Evolutionary conservation across 2,797 vertebrate genomes (phyloP), one percentile per base, ranked within the genome.

Genomic region (Lates japonicus): DNA sequence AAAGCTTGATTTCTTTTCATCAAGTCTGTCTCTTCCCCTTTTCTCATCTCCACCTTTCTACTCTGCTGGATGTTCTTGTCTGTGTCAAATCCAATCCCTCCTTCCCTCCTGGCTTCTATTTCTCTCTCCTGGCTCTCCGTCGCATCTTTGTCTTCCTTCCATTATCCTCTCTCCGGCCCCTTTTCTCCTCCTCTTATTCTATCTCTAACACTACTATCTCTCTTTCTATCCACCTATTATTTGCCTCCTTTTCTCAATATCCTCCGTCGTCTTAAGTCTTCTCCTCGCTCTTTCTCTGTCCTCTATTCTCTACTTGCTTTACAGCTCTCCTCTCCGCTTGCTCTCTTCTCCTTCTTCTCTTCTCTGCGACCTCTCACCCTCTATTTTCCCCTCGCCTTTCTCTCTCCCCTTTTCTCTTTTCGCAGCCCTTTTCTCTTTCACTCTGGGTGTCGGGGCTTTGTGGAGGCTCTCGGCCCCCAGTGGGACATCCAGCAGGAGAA

Each of bases 1-100:
- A 86, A 73, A 87, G 81, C 83, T 91, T 87, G 84, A 92, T 91
- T 92, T 92, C 89, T 90, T 93, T 91, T 91, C 87, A 92, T 91
- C 87, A 91, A 84, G 73, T 87, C 89, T 85, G 82, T 88, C 88
- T 90, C 84, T 91, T 88, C 79, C 61, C 82, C 79, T 87, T 89
- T 85, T 91, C 85, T 91, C 88, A 81, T 85, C 83, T 70, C 78
- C 88, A 91, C 86, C 90, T 91, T 89, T 88, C 82, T 84, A 79
- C 88, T 88, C 89, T 75, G 87, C 86, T 92, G 86, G 91, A 92
- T 84, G 74, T 88, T 88, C 88, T 90, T 88, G 84, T 92, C 90
- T 83, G 87, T 87, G 87, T 87, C 87, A 85, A 86, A 90, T 88
- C 87, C 78, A 88, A 88, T 90, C 83, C 81, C 80, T 85, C 66